These are phyloP conservation scores for Cryptus armator DNA, from an alignment of 2,888 invertebrate genomes.

Conservation along the genomic window DNA sequence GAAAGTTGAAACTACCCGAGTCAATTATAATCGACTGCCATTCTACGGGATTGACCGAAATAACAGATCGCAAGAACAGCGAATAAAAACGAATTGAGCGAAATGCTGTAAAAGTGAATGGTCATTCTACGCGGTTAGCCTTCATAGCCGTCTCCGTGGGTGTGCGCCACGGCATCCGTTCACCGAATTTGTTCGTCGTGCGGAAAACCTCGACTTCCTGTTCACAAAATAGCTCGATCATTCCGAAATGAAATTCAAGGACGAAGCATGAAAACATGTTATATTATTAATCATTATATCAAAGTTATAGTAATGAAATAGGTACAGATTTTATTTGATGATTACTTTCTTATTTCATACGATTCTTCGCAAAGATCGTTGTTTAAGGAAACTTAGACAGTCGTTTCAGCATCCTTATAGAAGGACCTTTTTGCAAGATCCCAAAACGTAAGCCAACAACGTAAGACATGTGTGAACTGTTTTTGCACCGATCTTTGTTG, in stretches of 20 bases:
- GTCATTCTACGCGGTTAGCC: conserved; percentile 48
- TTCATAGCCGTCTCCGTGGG: conserved; percentile 14
- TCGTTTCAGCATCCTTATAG: too few species aligned
- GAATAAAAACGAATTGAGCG: conserved; percentile 49
- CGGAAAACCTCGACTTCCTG: conserved; percentile 27
- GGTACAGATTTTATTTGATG: too few species aligned
- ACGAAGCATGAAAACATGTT: too few species aligned
- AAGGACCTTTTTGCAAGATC: too few species aligned
- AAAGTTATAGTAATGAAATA: too few species aligned
- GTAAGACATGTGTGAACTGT: too few species aligned
- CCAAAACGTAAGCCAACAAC: too few species aligned
- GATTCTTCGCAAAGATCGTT: too few species aligned
- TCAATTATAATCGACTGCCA: conserved; percentile 50
- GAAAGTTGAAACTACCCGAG: conserved; percentile 5
- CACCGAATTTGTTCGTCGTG: conserved; percentile 25
- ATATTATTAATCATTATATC: too few species aligned
- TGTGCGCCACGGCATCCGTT: conserved; percentile 51
- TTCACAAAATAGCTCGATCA: neutral
- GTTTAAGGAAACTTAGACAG: too few species aligned
- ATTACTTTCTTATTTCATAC: too few species aligned
- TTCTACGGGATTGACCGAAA: conserved; percentile 27
- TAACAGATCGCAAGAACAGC: conserved; percentile 52
- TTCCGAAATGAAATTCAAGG: neutral
- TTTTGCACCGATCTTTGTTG: too few species aligned
- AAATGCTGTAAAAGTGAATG: conserved; percentile 60